Evolutionary conservation across 2,888 invertebrate species (phyloP), one percentile per base, ranked within the genome.

Genomic region (Acanthosepion lycidas): DNA sequence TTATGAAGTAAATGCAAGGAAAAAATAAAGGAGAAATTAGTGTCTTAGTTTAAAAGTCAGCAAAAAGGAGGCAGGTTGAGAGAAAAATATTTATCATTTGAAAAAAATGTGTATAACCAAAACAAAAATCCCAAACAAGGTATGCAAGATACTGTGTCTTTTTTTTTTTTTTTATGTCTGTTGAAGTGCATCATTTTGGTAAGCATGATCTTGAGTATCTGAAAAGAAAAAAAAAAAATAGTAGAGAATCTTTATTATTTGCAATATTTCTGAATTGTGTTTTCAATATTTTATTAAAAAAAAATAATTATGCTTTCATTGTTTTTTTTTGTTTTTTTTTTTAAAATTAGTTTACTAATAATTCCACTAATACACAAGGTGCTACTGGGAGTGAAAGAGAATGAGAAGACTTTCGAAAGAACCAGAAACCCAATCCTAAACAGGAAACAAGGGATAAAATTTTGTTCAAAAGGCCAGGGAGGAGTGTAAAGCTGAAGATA

Each of bases 1-100:
- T 93, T 53, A n/a, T 49, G 53, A 53, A 93, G 28, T 93, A 53
- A 28, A 51, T 49, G 93, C 53, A 93, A n/a, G 15, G 48, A 53
- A 93, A 92, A 26, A 92, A 92, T 33, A 33, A 53, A 20, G 20
- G 48, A 93, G 33, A 53, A 20, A n/a, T 28, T 51, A 42, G 93
- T 28, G 53, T 93, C 28, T 51, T 28, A 93, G n/a, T 28, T 51
- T n/a, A 53, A 93, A 93, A 20, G 28, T 93, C 51, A 93, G 53
- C 51, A 93, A 28, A 53, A 93, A 42, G 53, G 53, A 48, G 93
- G 93, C 49, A 93, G 93, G 53, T 33, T n/a, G n/a, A 78, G 78
- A 78, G 78, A n/a, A 78, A 78, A 78, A 78, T 78, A 78, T 78
- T 78, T n/a, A n/a, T 78, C 78, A 78, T 78, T 23, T 78, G 9